These are phyloP conservation scores for Dryoscopus gambensis DNA, from an alignment of 2,113 vertebrate genomes.

Conservation along the genomic window DNA sequence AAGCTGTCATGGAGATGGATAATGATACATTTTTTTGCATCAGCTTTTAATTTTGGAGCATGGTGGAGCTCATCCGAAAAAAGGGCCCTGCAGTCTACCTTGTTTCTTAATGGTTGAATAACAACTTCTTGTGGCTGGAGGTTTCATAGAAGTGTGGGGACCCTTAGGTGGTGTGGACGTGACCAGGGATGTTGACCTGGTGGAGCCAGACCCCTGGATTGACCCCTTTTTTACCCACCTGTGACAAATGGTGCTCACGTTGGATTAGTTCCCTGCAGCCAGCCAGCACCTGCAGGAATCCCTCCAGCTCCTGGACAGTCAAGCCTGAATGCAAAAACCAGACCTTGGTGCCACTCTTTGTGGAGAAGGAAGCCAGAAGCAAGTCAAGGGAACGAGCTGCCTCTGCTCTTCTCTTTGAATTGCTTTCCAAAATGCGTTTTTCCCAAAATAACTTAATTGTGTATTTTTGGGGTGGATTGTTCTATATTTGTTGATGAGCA, in stretches of 20 bases:
- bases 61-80: neutral
- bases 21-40: constrained; percentile 16
- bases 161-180: neutral
- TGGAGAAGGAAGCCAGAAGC: neutral
- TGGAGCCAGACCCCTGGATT: neutral
- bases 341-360: neutral
- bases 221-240: neutral
- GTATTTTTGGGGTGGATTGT: neutral
- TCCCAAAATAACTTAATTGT: constrained; percentile 52
- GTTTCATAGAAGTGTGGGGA: fast-evolving
- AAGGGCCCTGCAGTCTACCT: neutral
- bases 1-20: constrained; percentile 39
- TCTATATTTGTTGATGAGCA: constrained; percentile 51
- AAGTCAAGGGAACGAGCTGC: neutral
- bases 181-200: neutral
- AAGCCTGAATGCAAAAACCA: neutral
- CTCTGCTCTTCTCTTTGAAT: constrained; percentile 8
- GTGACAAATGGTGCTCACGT: fast-evolving
- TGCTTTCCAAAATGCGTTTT: constrained; percentile 8
- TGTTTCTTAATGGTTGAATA: neutral
- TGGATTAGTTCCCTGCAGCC: fast-evolving
- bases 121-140: neutral
- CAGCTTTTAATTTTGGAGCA: constrained; percentile 49
- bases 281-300: neutral
- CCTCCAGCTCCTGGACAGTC: neutral